These are phyloP conservation scores for Herpailurus yagouaroundi DNA, from an alignment of 2,113 vertebrate genomes.

Conservation along the genomic window DNA sequence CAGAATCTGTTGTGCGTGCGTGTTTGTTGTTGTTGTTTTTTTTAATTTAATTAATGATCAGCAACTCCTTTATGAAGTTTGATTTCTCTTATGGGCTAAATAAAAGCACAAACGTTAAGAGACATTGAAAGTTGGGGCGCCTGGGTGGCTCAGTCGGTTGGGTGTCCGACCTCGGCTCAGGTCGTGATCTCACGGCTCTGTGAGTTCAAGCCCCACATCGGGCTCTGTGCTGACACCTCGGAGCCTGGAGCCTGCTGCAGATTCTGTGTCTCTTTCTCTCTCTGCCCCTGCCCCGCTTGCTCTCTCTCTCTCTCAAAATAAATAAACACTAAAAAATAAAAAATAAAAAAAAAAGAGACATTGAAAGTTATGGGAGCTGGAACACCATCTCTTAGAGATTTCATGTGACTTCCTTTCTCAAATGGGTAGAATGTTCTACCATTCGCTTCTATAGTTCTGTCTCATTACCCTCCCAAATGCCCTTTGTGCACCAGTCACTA, in stretches of 20 bases:
- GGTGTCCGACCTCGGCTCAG: too few species aligned
- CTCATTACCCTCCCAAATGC: not conserved
- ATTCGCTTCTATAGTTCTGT: not conserved
- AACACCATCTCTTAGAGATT: fast-evolving
- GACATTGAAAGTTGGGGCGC: not conserved
- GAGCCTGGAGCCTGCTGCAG: too few species aligned
- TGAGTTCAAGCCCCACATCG: too few species aligned
- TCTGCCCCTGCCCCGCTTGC: too few species aligned
- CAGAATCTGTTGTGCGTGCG: not conserved
- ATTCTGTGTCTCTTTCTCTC: too few species aligned
- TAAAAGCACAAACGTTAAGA: not conserved
- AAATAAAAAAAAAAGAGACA: too few species aligned
- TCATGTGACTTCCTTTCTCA: fast-evolving
- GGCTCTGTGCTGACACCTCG: too few species aligned
- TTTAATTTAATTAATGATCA: not conserved
- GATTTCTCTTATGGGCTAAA: not conserved
- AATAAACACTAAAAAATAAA: too few species aligned
- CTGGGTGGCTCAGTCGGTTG: too few species aligned
- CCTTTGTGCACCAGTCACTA: not conserved
- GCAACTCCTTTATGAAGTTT: not conserved
- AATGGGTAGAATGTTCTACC: fast-evolving
- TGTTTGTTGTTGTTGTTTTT: not conserved
- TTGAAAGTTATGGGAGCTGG: not conserved
- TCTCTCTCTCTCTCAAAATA: too few species aligned
- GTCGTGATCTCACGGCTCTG: too few species aligned